A percentile compares a stretch with the other conserved stretches of the same genome.
Evolutionary conservation across 2,113 vertebrate species (phyloP).

Genomic region (Turdus rufiventris): DNA sequence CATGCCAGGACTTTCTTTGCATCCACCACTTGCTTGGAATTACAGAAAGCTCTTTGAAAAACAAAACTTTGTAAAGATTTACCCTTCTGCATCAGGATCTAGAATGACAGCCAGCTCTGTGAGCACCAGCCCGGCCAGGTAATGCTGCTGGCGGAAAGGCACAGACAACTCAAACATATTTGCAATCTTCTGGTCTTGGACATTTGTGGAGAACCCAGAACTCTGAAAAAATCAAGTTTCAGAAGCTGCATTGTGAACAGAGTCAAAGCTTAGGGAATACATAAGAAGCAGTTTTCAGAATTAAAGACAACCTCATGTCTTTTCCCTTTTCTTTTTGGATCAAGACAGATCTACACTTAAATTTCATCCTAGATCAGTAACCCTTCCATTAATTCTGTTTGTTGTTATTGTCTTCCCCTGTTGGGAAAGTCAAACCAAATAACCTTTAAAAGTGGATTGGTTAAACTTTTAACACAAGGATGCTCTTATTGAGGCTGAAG

Average conservation of each 20-base stretch:
- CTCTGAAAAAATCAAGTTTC: slow-evolving; percentile 76
- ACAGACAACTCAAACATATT: slow-evolving; percentile 98
- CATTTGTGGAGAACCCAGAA: slow-evolving; percentile 95
- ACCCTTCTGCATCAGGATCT: slow-evolving; percentile 96
- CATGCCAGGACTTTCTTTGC: background rate
- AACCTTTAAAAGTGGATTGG: slow-evolving; percentile 5
- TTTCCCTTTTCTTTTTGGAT: background rate
- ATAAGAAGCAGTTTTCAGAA: background rate
- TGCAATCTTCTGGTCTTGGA: slow-evolving; percentile 98
- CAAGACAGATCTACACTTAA: background rate
- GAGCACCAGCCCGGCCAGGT: slow-evolving; percentile 90
- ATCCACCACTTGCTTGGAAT: background rate
- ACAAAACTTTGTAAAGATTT: slow-evolving; percentile 46
- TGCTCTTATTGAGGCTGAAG: background rate
- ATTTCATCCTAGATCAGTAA: background rate
- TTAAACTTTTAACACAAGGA: background rate
- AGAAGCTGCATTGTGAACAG: background rate
- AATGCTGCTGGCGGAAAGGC: slow-evolving; percentile 97
- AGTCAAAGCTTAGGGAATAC: background rate
- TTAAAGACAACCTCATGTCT: background rate
- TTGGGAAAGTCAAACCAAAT: background rate
- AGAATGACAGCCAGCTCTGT: slow-evolving; percentile 93
- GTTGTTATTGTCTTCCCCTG: background rate
- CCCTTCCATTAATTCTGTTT: background rate
- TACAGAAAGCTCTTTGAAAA: background rate